Conservation (phyloP, 1,140 invertebrate species). For the Galleria mellonella region DNA sequence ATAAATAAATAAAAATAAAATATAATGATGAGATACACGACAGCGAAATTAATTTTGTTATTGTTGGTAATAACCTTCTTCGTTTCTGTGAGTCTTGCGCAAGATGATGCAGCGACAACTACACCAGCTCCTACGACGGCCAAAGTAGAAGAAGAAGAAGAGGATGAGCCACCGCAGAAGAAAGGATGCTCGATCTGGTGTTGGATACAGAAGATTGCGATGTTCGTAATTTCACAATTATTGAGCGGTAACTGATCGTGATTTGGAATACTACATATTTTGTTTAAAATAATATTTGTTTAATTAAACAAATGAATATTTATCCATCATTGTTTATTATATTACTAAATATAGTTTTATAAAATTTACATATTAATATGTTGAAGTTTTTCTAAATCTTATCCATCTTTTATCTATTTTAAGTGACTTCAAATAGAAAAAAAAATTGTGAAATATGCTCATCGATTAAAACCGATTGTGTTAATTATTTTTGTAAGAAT, state of each 20-base stretch:
- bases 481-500: too few relatives aligned
- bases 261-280: neutral
- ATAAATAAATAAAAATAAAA: conserved; percentile 3
- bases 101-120: conserved; percentile 42
- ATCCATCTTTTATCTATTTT: too few relatives aligned
- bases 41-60: conserved; percentile 20
- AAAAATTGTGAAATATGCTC: too few relatives aligned
- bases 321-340: too few relatives aligned
- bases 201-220: conserved; percentile 70
- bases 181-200: conserved; percentile 69
- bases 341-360: too few relatives aligned
- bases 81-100: conserved; percentile 26
- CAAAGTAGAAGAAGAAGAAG: conserved; percentile 36
- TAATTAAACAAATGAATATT: too few relatives aligned
- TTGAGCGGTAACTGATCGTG: conserved; percentile 33
- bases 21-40: conserved; percentile 7
- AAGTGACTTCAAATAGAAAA: too few relatives aligned
- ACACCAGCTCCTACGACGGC: conserved; percentile 21
- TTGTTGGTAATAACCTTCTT: conserved; percentile 15
- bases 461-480: too few relatives aligned
- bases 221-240: conserved; percentile 67
- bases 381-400: too few relatives aligned
- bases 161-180: conserved; percentile 55
- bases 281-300: too few relatives aligned
- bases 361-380: too few relatives aligned